A percentile compares a stretch with the other conserved stretches of the same genome.
Evolutionary conservation across 2,113 vertebrate genomes (phyloP).

Genomic region (Prunella fulvescens): DNA sequence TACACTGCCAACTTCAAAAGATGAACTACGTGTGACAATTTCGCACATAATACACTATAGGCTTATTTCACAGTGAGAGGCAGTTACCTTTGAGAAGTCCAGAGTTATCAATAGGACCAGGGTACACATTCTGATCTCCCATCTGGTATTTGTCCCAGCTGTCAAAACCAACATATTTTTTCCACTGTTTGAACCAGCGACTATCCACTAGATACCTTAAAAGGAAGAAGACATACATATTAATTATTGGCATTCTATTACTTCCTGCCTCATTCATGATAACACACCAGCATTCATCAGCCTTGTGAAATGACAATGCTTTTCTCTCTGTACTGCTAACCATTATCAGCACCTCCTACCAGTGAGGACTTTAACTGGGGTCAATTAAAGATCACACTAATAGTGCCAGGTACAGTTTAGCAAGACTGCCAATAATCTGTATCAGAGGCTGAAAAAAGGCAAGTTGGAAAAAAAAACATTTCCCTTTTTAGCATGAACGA

Average conservation of each 20-base stretch:
- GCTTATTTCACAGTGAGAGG: not conserved
- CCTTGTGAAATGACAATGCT: not conserved
- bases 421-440: not conserved
- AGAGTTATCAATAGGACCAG: constrained; percentile 95
- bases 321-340: not conserved
- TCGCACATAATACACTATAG: not conserved
- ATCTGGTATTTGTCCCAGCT: constrained; percentile 99
- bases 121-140: constrained; percentile 98
- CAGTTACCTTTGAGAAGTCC: constrained; percentile 94
- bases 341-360: not conserved
- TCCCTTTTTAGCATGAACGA: not conserved
- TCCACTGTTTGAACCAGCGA: constrained; percentile 99
- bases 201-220: constrained; percentile 96
- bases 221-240: not conserved
- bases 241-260: not conserved
- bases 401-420: not conserved
- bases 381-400: not conserved
- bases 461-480: not conserved
- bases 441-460: not conserved
- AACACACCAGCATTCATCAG: not conserved
- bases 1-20: not conserved
- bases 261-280: not conserved
- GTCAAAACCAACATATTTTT: constrained; percentile 99
- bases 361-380: not conserved
- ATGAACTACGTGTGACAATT: not conserved